Conservation (phyloP, 2,113 vertebrate species). For the Pachypanchax playfairii region DNA sequence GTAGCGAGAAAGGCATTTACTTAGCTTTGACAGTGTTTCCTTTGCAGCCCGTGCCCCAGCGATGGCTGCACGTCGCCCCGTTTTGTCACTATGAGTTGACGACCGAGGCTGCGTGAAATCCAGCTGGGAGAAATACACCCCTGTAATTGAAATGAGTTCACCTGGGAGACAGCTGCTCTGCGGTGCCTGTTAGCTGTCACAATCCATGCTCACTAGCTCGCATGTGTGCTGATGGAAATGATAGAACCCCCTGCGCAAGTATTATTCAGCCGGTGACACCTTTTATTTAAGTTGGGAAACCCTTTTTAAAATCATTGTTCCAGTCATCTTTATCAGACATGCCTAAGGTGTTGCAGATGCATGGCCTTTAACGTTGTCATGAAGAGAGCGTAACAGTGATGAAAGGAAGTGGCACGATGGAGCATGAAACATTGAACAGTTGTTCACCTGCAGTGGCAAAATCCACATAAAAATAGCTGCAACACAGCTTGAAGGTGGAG, state of each 20-base stretch:
- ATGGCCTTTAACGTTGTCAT: constrained; percentile 4
- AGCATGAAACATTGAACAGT: constrained; percentile 9
- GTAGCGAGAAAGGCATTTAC: constrained; percentile 56
- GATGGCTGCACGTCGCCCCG: constrained; percentile 42
- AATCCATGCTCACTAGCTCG: constrained; percentile 20
- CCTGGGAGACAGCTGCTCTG: constrained; percentile 69
- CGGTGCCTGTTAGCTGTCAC: constrained; percentile 58
- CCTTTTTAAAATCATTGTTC: too few relatives aligned
- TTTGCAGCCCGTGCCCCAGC: constrained; percentile 59
- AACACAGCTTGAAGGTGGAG: constrained; percentile 3
- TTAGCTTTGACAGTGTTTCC: constrained; percentile 60
- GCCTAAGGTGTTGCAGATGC: constrained; percentile 13
- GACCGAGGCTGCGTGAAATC: constrained; percentile 68
- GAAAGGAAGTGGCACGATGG: neutral
- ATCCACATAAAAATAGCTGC: neutral
- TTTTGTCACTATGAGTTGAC: constrained; percentile 65
- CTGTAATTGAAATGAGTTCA: constrained; percentile 78
- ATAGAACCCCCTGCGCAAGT: constrained; percentile 26
- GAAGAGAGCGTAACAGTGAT: constrained; percentile 13
- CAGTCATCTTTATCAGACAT: neutral
- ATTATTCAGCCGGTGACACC: neutral
- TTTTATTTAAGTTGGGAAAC: constrained; percentile 22
- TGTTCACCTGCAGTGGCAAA: constrained; percentile 17
- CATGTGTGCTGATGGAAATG: constrained; percentile 6
- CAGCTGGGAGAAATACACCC: constrained; percentile 62